phyloP scores from a whole-genome alignment of 2,113 vertebrate genomes.

The Peromyscus maniculatus region DNA sequence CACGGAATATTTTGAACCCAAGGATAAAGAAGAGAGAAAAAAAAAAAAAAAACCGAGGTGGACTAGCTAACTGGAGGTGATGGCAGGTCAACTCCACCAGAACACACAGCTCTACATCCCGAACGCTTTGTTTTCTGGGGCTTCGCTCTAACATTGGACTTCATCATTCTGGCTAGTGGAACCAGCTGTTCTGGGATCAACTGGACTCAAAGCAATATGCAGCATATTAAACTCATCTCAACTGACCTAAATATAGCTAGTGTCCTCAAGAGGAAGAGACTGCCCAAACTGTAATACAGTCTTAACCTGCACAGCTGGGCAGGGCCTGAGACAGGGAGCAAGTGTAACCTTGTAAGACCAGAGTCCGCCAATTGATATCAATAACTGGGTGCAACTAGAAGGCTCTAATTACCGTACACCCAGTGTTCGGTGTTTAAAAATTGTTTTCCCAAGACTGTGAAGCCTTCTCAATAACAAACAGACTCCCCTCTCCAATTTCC shows the following conservation, averaged over 20 bases:
- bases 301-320: background rate
- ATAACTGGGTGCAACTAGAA: background rate
- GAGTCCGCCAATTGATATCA: background rate
- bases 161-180: conserved; percentile 2
- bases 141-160: conserved; percentile 35
- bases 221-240: background rate
- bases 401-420: background rate
- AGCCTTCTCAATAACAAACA: conserved; percentile 33
- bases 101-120: background rate
- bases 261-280: background rate
- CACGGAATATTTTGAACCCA: background rate
- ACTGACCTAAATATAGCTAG: conserved; percentile 25
- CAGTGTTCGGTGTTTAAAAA: background rate
- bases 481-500: background rate
- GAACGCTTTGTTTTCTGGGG: background rate
- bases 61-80: background rate
- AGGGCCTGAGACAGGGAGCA: background rate
- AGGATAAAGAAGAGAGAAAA: background rate
- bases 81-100: background rate
- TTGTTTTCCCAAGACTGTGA: background rate
- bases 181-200: conserved; percentile 51
- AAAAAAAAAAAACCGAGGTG: background rate
- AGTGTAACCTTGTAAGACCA: background rate
- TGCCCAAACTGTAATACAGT: background rate
- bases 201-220: conserved; percentile 1